A percentile compares a stretch with the other conserved stretches of the same genome.
Evolutionary conservation across 2,888 invertebrate genomes (phyloP).

Genomic region (Drosophila macrospina): DNA sequence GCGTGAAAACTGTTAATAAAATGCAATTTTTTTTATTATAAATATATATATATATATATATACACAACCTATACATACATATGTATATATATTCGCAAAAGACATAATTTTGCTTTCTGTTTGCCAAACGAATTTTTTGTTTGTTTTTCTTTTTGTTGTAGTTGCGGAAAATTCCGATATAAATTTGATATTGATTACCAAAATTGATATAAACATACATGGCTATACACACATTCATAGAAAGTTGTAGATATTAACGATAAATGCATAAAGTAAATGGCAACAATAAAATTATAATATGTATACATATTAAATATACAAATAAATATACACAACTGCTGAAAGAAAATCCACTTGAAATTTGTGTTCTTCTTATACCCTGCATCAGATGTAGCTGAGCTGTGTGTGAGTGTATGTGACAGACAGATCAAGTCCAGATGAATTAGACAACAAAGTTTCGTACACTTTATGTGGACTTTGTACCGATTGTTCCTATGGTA

Average conservation of each 20-base stretch:
- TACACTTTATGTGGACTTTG: too few relatives aligned
- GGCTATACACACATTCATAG: slow-evolving; percentile 22
- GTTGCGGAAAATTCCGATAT: slow-evolving; percentile 27
- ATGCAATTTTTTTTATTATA: slow-evolving; percentile 19
- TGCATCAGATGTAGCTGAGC: too few relatives aligned
- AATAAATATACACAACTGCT: slow-evolving; percentile 42
- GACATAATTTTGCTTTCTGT: slow-evolving; percentile 14
- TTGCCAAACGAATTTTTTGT: slow-evolving; percentile 7
- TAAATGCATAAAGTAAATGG: slow-evolving; percentile 43
- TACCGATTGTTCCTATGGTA: too few relatives aligned
- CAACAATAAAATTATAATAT: slow-evolving; percentile 46
- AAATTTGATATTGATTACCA: slow-evolving; percentile 46
- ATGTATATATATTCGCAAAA: slow-evolving; percentile 14
- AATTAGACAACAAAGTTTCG: too few relatives aligned
- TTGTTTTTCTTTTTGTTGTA: slow-evolving; percentile 1
- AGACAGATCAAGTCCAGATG: too few relatives aligned
- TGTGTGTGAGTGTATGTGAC: too few relatives aligned
- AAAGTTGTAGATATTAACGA: slow-evolving; percentile 66
- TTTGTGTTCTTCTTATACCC: not conserved
- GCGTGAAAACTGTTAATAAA: slow-evolving; percentile 41
- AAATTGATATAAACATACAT: slow-evolving; percentile 40
- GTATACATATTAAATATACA: slow-evolving; percentile 48
- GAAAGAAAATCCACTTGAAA: slow-evolving; percentile 9
- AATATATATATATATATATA: slow-evolving; percentile 12
- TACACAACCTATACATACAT: slow-evolving; percentile 6